Percentiles rank a stretch among this genome's conserved stretches.
Evolutionary conservation across 1,140 invertebrate species (phyloP).

Genomic region (Calephelis nemesis): DNA sequence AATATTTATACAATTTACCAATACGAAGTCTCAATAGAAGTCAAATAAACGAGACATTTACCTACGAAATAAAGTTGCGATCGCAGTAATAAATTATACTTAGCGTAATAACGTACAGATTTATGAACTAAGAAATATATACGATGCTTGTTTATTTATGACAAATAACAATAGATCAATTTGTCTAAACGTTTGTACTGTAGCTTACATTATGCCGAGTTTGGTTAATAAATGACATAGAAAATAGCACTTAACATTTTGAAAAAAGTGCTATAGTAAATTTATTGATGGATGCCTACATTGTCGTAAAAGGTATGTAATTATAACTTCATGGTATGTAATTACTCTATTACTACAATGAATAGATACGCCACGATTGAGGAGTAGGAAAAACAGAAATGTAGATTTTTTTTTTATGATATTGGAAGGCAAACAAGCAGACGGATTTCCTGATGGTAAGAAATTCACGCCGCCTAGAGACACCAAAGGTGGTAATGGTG

Average conservation of each 20-base stretch:
- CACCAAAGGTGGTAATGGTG: no score
- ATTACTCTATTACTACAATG: no score
- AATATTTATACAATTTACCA: background rate
- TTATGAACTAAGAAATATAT: conserved; percentile 13
- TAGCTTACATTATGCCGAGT: background rate
- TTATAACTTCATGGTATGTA: no score
- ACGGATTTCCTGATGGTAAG: no score
- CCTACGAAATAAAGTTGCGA: background rate
- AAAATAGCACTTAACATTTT: background rate
- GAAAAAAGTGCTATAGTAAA: no score
- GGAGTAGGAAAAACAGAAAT: no score
- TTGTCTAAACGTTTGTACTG: background rate
- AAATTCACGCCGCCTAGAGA: no score
- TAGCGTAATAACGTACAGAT: conserved; percentile 5
- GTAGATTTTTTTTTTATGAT: no score
- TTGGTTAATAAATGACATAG: background rate
- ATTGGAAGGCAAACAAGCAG: no score
- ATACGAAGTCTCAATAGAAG: background rate
- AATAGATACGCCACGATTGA: no score
- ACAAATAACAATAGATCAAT: conserved; percentile 4
- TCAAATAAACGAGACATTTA: background rate
- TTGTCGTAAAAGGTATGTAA: no score
- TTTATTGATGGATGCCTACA: no score
- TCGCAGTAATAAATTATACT: conserved; percentile 7
- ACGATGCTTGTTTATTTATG: background rate